Base-by-base conservation (phyloP, 2,797 vertebrate genomes). In the Enteromius argenteus region DNA sequence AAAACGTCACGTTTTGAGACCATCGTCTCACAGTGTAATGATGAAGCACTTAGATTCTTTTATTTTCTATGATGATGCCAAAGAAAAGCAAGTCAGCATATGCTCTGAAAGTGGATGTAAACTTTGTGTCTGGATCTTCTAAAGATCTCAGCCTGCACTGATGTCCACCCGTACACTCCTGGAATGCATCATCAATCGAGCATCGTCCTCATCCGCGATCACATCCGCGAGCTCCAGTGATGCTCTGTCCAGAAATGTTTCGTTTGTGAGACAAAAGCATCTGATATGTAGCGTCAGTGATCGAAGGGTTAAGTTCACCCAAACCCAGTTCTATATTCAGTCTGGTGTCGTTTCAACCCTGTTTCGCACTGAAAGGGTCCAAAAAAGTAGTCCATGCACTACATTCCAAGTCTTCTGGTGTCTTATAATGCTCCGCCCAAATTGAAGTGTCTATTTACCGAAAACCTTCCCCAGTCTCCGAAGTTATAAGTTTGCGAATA, bases 31-130 rank as follows among this genome's bases (percentile, higher is more conserved):
- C 69, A 14, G 71, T 79, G 68, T 30, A 23, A 76, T 68, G 80
- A 53, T 30, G 51, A 86, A 82, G 56, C 37, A 27, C 58, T 17
- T n/a, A 27, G 42, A 58, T 58, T 69, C 35, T 72, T 62, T 67
- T 84, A 13, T 68, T 75, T 80, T 37, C 72, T 74, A 68, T 71
- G 80, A 79, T 71, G 85, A 88, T 86, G 89, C 89, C 89, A 90
- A 90, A 89, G 89, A 90, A 83, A 64, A 86, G 79, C 35, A 71
- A 71, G 83, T 77, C n/a, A 53, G 72, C 62, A 37, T 23, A 77
- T 73, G 74, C 42, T 81, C 10, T 44, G 72, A 73, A 42, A 49
- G 80, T 81, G 27, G 56, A 81, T 71, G 56, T 64, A 39, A 62
- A 72, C 51, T 11, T 32, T 46, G 66, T 15, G 49, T 71, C 68